Conservation (phyloP, 2,888 invertebrate species). For the Pseudococcus jackbeardsleyi region DNA sequence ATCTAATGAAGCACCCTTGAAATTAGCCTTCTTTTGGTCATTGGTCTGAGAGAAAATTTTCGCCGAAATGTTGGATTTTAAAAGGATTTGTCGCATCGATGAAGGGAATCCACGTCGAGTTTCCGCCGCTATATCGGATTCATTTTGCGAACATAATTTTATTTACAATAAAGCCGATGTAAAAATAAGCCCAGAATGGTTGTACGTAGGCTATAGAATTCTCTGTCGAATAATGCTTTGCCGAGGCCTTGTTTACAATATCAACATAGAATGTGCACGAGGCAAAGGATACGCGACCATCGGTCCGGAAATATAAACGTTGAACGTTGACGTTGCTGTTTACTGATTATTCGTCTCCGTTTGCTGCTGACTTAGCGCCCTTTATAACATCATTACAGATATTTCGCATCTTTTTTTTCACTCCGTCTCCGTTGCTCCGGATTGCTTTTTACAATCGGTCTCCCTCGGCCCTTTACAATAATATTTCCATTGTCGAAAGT, state of each 20-base stretch:
- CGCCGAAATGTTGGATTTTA: background rate
- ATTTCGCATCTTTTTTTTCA: constrained; percentile 14
- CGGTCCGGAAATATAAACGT: constrained; percentile 60
- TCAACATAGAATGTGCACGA: constrained; percentile 57
- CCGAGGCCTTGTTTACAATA: constrained; percentile 58
- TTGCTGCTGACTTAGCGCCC: constrained; percentile 63
- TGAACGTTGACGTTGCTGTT: constrained; percentile 61
- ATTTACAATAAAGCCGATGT: constrained; percentile 61
- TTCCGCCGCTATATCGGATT: constrained; percentile 29
- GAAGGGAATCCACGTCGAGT: background rate
- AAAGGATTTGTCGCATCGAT: background rate
- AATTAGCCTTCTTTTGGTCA: too few relatives aligned
- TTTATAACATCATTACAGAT: constrained; percentile 60
- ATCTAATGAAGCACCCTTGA: background rate
- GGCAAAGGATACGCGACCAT: constrained; percentile 57
- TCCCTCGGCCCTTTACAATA: background rate
- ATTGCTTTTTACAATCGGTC: background rate
- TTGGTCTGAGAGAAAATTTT: too few relatives aligned
- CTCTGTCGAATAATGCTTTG: constrained; percentile 47
- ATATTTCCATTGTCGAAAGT: background rate
- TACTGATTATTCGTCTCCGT: constrained; percentile 62
- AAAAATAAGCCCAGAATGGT: constrained; percentile 60
- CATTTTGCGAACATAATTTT: constrained; percentile 58
- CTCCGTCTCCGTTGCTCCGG: background rate
- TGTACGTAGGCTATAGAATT: background rate